Evolutionary conservation across 2,797 vertebrate genomes (phyloP).

Genomic region (Erithacus rubecula): DNA sequence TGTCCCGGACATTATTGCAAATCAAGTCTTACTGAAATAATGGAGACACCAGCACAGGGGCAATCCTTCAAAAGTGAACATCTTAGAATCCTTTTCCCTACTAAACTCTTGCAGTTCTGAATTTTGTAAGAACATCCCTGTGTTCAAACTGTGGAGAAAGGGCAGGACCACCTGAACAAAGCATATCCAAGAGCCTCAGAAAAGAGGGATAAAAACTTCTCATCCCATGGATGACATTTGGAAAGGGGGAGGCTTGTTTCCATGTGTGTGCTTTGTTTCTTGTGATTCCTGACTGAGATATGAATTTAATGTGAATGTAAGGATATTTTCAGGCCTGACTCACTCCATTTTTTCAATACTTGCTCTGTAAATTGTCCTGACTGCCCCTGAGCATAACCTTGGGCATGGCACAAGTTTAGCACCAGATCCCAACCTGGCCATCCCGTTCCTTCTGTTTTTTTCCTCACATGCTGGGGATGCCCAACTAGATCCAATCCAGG

Average conservation of each 20-base stretch:
- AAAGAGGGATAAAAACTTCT: neutral
- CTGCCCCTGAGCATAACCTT: neutral
- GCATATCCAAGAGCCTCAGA: neutral
- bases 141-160: neutral
- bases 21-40: neutral
- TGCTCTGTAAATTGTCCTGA: neutral
- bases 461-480: neutral
- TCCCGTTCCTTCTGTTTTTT: neutral
- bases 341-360: neutral
- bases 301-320: neutral
- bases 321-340: slow-evolving; percentile 17
- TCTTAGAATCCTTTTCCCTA: neutral
- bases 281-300: neutral
- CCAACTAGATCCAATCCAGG: neutral
- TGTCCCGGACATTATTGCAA: neutral
- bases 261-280: neutral
- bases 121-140: neutral
- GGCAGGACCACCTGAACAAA: neutral
- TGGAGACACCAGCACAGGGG: neutral
- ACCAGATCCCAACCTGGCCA: neutral
- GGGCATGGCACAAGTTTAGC: neutral
- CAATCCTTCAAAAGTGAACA: neutral
- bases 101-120: neutral
- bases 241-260: neutral
- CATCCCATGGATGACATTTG: neutral